Evolutionary conservation across 2,113 vertebrate species (phyloP).

Genomic region (Python bivittatus): DNA sequence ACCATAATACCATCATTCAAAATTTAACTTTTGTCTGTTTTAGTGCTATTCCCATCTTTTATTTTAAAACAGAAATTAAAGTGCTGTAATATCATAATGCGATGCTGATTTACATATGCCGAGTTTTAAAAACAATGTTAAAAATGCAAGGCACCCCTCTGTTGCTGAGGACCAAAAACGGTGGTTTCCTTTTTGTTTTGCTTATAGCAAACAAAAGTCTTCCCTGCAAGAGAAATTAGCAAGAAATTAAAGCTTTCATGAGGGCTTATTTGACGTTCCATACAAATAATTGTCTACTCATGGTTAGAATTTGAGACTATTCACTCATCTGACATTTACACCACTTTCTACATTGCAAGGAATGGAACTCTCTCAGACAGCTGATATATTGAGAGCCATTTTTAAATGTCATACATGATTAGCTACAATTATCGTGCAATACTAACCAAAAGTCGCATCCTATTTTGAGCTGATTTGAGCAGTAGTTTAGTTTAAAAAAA

Average conservation of each 20-base stretch:
- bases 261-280: neutral
- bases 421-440: neutral
- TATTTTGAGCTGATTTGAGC: constrained; percentile 5
- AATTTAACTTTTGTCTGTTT: neutral
- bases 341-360: neutral
- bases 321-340: neutral
- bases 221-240: neutral
- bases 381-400: neutral
- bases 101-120: neutral
- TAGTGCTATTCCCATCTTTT: neutral
- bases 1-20: neutral
- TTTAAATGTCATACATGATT: neutral
- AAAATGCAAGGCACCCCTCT: neutral
- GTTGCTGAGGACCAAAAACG: too few relatives aligned
- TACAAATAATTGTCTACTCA: neutral
- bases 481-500: neutral
- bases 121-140: neutral
- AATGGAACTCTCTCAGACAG: neutral
- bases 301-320: neutral
- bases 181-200: neutral
- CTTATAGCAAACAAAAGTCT: neutral
- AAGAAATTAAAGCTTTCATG: neutral
- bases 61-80: neutral
- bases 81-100: neutral
- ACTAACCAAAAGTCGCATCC: neutral